phyloP scores from a whole-genome alignment of 92 coral and sea anemone species.

The Pocillopora grandis region DNA sequence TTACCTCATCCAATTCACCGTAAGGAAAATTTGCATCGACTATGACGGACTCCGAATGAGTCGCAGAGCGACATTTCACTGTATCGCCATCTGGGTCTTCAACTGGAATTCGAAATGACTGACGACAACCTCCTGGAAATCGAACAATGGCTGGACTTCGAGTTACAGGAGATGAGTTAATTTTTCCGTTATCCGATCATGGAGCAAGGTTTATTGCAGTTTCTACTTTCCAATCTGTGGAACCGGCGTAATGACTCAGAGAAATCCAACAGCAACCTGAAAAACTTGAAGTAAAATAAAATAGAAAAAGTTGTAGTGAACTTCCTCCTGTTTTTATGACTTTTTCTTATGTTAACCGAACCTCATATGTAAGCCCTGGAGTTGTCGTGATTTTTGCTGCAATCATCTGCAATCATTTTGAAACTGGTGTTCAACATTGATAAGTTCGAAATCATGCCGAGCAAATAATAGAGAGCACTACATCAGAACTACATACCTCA shows the following conservation, averaged over 20 bases:
- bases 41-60: conserved; percentile 25
- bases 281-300: conserved; percentile 3
- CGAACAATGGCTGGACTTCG: conserved; percentile 49
- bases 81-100: conserved; percentile 57
- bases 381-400: no score
- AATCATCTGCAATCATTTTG: no score
- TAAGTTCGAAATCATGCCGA: no score
- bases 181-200: conserved; percentile 45
- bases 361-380: no score
- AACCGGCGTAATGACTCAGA: background rate
- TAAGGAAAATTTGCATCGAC: conserved; percentile 27
- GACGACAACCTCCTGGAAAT: conserved; percentile 35
- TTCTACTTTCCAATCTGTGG: conserved; percentile 13
- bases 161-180: conserved; percentile 63
- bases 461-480: no score
- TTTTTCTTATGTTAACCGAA: no score
- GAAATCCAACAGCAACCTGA: conserved; percentile 50
- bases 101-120: conserved; percentile 45
- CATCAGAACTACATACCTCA: conserved; percentile 24
- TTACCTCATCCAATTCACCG: conserved; percentile 50
- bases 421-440: no score
- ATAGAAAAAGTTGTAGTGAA: background rate
- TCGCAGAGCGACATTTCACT: conserved; percentile 53
- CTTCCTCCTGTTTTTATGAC: no score
- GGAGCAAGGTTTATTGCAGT: conserved; percentile 40